Conservation (phyloP, 2,888 invertebrate species). For the Keiferia lycopersicella region DNA sequence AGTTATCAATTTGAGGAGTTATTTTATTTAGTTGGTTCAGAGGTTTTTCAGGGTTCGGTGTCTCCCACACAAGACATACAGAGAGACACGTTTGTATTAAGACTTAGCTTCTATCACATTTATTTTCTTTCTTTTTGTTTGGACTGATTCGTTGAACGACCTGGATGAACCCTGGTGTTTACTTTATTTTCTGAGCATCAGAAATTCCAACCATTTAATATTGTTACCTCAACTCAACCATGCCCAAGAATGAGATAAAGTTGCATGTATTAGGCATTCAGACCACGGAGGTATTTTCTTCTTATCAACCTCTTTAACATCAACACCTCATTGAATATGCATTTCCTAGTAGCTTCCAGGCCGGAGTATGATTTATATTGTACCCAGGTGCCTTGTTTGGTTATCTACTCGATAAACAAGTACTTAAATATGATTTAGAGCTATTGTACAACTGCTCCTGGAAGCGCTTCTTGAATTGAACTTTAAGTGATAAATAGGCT, state of each 20-base stretch:
- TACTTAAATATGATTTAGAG: constrained; percentile 60
- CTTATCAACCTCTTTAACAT: constrained; percentile 22
- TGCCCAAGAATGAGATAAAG: not conserved
- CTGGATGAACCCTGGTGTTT: no score
- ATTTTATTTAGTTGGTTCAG: no score
- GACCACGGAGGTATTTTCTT: not conserved
- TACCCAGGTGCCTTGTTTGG: constrained; percentile 58
- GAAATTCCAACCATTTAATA: not conserved
- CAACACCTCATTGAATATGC: constrained; percentile 50
- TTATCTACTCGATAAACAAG: constrained; percentile 44
- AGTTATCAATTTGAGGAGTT: no score
- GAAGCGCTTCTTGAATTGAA: constrained; percentile 2
- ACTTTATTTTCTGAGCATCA: no score
- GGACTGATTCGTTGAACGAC: no score
- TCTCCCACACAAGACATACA: no score
- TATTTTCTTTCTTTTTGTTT: no score
- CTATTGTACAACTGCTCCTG: constrained; percentile 29
- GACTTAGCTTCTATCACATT: no score
- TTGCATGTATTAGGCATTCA: not conserved
- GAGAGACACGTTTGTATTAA: no score
- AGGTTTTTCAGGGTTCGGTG: no score
- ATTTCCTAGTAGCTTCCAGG: constrained; percentile 49
- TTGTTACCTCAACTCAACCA: not conserved
- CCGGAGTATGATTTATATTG: constrained; percentile 62
- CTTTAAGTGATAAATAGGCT: constrained; percentile 6